Base-by-base conservation (phyloP, 2,113 vertebrate genomes). In the Opisthocomus hoazin region DNA sequence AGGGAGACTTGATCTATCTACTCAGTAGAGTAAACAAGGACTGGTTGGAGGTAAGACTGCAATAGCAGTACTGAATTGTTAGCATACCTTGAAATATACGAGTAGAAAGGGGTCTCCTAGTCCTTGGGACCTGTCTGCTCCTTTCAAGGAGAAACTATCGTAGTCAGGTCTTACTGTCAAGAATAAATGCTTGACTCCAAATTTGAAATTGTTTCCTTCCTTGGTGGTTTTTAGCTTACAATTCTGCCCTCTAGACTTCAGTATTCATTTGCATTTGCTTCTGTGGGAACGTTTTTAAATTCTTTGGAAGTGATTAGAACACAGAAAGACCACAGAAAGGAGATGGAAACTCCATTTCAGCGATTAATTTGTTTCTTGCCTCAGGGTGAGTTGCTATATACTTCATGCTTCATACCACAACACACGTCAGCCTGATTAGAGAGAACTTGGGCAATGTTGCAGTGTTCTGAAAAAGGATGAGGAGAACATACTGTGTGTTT, bases 1-100 rank as follows among this genome's bases (percentile, higher is more conserved):
- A 97, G 80, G 99, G 99, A 94, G 98, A 99, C 51, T 97, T 99
- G 98, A 98, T 99, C 98, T 99, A 99, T 97, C 98, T 99, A 65
- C 98, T 99, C 95, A 98, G 98, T 90, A 98, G 97, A 97, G 97
- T 99, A 96, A 99, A 99, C 96, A 98, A 98, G 64, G 99, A 99
- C 96, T 99, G 99, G 99, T 97, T 99, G 95, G 99, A 99, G 99
- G 99, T 99, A 97, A 98, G 98, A 34, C 51, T 76, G 68, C 32
- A 30, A 5, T 23, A 83, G 36, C 2, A 6, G 29, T n/a, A 34
- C 34, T 76, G 70, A 87, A 37, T 93, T 87, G 83, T 79, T 69
- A 65, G 50, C 37, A 69, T 79, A 57, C 32, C 61, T 89, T 50
- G 53, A 90, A 76, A 89, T 66, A 88, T 7, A 46, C 24, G 74